phyloP scores from a whole-genome alignment of 2,797 vertebrate genomes.

The Scleropages formosus region DNA sequence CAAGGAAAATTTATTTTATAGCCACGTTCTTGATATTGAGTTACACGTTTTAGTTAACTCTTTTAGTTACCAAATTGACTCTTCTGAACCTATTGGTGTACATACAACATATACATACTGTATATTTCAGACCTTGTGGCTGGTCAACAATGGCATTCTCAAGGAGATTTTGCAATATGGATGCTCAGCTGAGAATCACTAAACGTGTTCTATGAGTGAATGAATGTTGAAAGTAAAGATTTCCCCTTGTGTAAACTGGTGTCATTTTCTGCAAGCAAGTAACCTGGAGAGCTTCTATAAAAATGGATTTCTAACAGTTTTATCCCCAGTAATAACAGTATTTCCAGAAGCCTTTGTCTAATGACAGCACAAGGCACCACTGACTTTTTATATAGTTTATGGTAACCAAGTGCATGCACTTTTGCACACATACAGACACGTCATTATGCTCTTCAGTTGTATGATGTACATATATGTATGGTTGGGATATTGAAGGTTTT shows the following conservation, averaged over 20 bases:
- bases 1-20: slow-evolving; percentile 2
- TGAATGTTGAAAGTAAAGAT: not conserved
- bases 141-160: not conserved
- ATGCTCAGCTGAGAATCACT: not conserved
- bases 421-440: slow-evolving; percentile 33
- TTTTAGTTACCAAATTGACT: slow-evolving; percentile 9
- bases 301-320: not conserved
- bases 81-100: not conserved
- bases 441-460: slow-evolving; percentile 39
- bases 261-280: not conserved
- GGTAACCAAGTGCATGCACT: not conserved
- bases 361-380: not conserved
- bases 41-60: slow-evolving; percentile 18
- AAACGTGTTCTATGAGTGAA: not conserved
- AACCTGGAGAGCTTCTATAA: not conserved
- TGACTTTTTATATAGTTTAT: not conserved
- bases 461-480: slow-evolving; percentile 22
- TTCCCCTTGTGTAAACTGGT: not conserved
- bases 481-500: slow-evolving; percentile 40
- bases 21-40: slow-evolving; percentile 1
- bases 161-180: not conserved
- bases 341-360: slow-evolving; percentile 8
- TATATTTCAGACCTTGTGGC: slow-evolving; percentile 7
- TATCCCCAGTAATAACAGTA: slow-evolving; percentile 10
- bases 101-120: not conserved